Base-by-base conservation (phyloP, 2,797 vertebrate genomes). In the Diplodus puntazzo region DNA sequence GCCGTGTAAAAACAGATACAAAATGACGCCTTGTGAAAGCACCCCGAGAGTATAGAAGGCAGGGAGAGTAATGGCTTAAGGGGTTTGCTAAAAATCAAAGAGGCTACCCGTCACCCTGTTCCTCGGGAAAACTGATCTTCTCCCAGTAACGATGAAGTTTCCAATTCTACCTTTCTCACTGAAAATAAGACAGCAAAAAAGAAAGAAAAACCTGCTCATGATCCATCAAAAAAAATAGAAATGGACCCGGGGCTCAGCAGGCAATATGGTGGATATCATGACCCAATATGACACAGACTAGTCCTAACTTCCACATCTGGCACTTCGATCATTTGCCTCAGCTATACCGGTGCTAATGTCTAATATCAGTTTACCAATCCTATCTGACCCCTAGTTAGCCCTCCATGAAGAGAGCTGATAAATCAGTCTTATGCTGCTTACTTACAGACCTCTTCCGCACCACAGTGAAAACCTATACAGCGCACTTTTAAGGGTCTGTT, bases 261-360 rank as follows among this genome's bases (percentile, higher is more conserved):
- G 21, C 67, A 69, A 55, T 30, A 25, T 60, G 34, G n/a, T 78
- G 68, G 46, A 76, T 70, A 63, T 18, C 11, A 34, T 48, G 63
- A 84, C 69, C 78, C 34, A 72, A 11, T 71, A 63, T 70, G 69
- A 82, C 80, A 69, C 71, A 55, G 68, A 71, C 61, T 65, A 73
- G 45, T 49, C 61, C 65, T 69, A 57, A 66, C 53, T 11, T 83
- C 73, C 78, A 82, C 92, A 94, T 95, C 92, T 95, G 93, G 89
- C 76, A 48, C 82, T 71, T 79, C 60, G 1, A 87, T 93, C 79
- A 89, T 49, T 73, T 73, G 70, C 66, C 75, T 73, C 73, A 62
- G 78, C 70, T 49, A 65, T 75, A 78, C 78, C 11, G 68, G 58
- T 65, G 79, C 78, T 85, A 84, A 85, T 74, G 69, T 89, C 73